A percentile compares a stretch with the other conserved stretches of the same genome.
Conservation (phyloP, 2,797 vertebrate genomes). For the Acipenser ruthenus region DNA sequence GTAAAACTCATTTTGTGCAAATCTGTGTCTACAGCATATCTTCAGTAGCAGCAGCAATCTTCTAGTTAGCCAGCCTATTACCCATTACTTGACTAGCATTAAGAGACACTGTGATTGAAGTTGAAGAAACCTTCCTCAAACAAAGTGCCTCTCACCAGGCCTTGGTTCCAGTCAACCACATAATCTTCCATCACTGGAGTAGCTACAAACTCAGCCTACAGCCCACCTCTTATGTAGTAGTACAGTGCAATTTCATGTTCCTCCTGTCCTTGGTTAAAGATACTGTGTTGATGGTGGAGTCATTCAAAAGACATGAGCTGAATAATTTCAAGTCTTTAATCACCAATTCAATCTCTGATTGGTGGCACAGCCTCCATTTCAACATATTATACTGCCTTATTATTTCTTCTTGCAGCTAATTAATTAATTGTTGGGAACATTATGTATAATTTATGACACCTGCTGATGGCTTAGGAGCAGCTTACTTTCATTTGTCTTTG, state of each 20-base stretch:
- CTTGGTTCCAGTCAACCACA: neutral
- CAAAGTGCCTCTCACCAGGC: neutral
- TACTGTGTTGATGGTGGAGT: too few relatives aligned
- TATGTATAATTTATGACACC: slow-evolving; percentile 36
- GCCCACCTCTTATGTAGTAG: too few relatives aligned
- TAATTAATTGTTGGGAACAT: neutral
- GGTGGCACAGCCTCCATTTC: too few relatives aligned
- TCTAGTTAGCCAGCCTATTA: neutral
- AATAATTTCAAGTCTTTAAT: too few relatives aligned
- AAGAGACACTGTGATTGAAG: neutral
- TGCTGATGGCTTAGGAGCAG: slow-evolving; percentile 62
- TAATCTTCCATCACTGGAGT: neutral
- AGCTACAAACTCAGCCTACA: neutral
- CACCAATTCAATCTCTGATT: too few relatives aligned
- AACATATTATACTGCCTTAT: too few relatives aligned
- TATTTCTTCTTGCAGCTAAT: slow-evolving; percentile 4
- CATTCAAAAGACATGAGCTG: too few relatives aligned
- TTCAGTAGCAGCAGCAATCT: neutral
- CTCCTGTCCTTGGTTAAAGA: too few relatives aligned
- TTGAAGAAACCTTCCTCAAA: neutral
- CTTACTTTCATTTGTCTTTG: slow-evolving; percentile 54
- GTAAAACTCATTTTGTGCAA: too few relatives aligned
- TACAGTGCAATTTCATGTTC: too few relatives aligned
- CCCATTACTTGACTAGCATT: neutral
- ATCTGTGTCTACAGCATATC: neutral